Evolutionary conservation across 2,797 vertebrate genomes (phyloP).

Genomic region (Telmatherina bonti): DNA sequence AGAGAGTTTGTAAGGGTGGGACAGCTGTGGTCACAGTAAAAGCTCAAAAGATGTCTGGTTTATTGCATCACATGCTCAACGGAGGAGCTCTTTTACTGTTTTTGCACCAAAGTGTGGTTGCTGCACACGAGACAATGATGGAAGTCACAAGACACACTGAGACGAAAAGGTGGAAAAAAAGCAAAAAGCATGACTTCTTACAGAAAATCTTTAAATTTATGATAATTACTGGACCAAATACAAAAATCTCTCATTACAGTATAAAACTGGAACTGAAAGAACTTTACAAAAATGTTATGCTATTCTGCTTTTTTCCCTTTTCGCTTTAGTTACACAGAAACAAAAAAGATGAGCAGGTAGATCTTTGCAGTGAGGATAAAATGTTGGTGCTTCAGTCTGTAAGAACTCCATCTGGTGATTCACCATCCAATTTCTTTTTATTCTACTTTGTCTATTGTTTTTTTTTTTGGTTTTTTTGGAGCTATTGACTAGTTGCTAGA

Average conservation of each 20-base stretch:
- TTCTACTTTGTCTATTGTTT: slow-evolving; percentile 23
- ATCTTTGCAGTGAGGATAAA: slow-evolving; percentile 38
- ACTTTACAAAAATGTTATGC: slow-evolving; percentile 44
- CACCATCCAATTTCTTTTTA: slow-evolving; percentile 7
- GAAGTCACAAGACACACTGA: slow-evolving; percentile 33
- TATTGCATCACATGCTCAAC: slow-evolving; percentile 36
- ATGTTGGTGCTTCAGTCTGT: slow-evolving; percentile 42
- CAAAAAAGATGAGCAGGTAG: slow-evolving; percentile 8
- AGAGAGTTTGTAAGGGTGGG: slow-evolving; percentile 21
- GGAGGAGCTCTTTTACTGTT: slow-evolving; percentile 16
- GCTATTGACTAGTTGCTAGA: slow-evolving; percentile 48
- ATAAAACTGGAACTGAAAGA: slow-evolving; percentile 63
- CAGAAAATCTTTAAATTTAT: slow-evolving; percentile 12
- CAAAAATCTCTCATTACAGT: slow-evolving; percentile 57
- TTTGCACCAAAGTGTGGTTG: slow-evolving; percentile 23
- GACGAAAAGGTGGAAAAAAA: slow-evolving; percentile 44
- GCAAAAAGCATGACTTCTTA: slow-evolving; percentile 24
- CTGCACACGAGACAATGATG: slow-evolving; percentile 22
- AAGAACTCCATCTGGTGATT: slow-evolving; percentile 5
- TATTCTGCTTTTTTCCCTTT: slow-evolving; percentile 45
- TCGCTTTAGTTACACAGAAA: slow-evolving; percentile 35
- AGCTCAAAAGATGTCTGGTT: slow-evolving; percentile 21
- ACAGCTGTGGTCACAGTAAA: slow-evolving; percentile 16
- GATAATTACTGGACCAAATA: slow-evolving; percentile 35
- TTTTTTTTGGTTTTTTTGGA: slow-evolving; percentile 10